A percentile compares a stretch with the other conserved stretches of the same genome.
phyloP scores from a whole-genome alignment of 2,113 vertebrate genomes.

The Pangasianodon hypophthalmus region DNA sequence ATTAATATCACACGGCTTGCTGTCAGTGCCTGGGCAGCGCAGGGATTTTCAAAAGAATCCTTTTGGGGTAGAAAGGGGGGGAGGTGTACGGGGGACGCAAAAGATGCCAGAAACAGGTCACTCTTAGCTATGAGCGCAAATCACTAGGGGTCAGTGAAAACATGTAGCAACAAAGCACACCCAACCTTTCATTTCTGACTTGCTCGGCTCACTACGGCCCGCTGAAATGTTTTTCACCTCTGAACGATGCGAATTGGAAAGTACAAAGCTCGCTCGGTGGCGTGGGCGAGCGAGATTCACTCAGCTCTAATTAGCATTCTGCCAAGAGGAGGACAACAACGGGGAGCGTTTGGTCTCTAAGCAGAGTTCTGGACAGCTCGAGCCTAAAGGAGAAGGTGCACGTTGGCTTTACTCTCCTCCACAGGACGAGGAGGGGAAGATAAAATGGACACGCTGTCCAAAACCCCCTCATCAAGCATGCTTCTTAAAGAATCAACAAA shows the following conservation, averaged over 20 bases:
- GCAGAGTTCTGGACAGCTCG: conserved; percentile 36
- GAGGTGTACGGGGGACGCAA: background rate
- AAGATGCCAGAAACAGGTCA: conserved; percentile 7
- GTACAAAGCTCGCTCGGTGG: conserved; percentile 29
- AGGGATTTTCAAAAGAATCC: background rate
- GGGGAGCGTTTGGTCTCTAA: conserved; percentile 37
- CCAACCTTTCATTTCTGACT: conserved; percentile 10
- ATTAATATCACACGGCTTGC: conserved; percentile 35
- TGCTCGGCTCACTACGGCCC: background rate
- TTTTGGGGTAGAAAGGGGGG: background rate
- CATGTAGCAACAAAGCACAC: background rate
- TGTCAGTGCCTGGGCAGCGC: background rate
- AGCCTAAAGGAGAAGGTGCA: conserved; percentile 48
- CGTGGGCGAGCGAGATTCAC: conserved; percentile 50
- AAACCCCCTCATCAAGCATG: background rate
- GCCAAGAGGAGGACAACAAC: conserved; percentile 35
- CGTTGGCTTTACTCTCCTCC: conserved; percentile 51
- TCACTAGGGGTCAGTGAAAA: conserved; percentile 2
- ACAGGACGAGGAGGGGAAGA: conserved; percentile 58
- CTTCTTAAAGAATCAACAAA: conserved; percentile 34
- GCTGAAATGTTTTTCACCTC: conserved; percentile 22
- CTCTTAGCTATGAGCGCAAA: background rate
- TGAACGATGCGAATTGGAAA: conserved; percentile 27
- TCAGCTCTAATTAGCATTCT: conserved; percentile 50
- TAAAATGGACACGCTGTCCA: conserved; percentile 45